These are phyloP conservation scores for Sarcophaga caerulescens DNA, from an alignment of 2,888 invertebrate genomes.

Conservation along the genomic window DNA sequence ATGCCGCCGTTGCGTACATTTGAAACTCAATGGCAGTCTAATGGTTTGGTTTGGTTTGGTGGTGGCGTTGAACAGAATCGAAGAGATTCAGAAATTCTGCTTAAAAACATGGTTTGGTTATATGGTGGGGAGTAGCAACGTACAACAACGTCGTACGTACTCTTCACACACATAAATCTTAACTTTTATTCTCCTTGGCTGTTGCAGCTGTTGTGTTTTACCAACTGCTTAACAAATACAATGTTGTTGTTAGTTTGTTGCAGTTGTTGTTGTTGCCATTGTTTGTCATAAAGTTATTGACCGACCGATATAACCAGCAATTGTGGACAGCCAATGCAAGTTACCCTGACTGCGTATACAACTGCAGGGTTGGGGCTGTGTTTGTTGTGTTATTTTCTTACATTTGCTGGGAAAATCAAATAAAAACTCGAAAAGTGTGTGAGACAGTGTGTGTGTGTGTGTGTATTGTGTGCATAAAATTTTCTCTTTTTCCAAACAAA, in stretches of 20 bases:
- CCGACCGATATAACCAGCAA: constrained; percentile 60
- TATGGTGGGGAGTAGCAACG: background rate
- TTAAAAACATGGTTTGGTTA: background rate
- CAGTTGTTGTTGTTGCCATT: constrained; percentile 49
- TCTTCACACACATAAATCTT: background rate
- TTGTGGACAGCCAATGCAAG: constrained; percentile 24
- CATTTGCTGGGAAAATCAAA: constrained; percentile 43
- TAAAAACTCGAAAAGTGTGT: constrained; percentile 9
- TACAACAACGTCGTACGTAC: background rate
- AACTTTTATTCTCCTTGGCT: background rate
- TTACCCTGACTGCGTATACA: constrained; percentile 16
- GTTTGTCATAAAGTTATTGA: constrained; percentile 67
- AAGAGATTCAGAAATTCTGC: background rate
- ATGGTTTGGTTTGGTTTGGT: background rate
- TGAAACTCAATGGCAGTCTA: background rate
- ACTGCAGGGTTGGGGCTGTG: background rate
- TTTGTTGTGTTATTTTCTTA: background rate
- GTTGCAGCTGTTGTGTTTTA: background rate
- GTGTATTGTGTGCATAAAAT: constrained; percentile 37
- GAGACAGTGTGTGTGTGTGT: constrained; percentile 17
- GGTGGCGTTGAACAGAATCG: background rate
- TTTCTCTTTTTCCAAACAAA: constrained; percentile 42
- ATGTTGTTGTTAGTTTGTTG: constrained; percentile 1
- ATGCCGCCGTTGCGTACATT: too few relatives aligned
- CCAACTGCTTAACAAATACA: background rate